Evolutionary conservation across 2,888 invertebrate species (phyloP).

Genomic region (Lasioglossum marginatum): DNA sequence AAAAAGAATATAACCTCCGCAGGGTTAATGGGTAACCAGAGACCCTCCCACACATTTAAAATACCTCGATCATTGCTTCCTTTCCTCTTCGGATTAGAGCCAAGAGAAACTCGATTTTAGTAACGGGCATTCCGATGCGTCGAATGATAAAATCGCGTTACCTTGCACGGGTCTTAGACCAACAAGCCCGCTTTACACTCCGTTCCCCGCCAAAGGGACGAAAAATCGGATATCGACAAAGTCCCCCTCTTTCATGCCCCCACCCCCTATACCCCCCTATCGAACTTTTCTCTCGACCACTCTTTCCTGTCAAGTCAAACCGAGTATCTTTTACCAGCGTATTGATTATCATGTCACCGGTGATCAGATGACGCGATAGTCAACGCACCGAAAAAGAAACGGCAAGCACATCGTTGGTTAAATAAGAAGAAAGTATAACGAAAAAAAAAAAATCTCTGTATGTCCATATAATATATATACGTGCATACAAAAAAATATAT

Average conservation of each 20-base stretch:
- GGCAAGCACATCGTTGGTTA: slow-evolving; percentile 4
- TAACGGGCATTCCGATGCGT: not conserved
- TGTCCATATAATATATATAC: not conserved
- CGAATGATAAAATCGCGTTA: not conserved
- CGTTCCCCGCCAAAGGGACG: slow-evolving; percentile 8
- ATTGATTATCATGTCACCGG: slow-evolving; percentile 1
- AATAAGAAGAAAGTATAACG: not conserved
- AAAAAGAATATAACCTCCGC: not conserved
- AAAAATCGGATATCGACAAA: slow-evolving; percentile 8
- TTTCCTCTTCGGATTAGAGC: not conserved
- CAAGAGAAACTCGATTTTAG: not conserved
- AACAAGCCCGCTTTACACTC: not conserved
- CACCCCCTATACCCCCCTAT: not conserved
- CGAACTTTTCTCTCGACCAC: slow-evolving; percentile 6
- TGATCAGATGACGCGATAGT: slow-evolving; percentile 13
- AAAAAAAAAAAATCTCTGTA: not conserved
- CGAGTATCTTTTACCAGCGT: slow-evolving; percentile 5
- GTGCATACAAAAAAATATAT: not conserved
- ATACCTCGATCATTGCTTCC: not conserved
- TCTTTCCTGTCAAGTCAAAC: slow-evolving; percentile 11
- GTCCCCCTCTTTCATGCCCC: slow-evolving; percentile 8
- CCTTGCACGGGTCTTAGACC: not conserved
- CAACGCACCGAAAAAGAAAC: not conserved
- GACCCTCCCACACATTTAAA: not conserved
- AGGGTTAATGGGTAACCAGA: not conserved